These are phyloP conservation scores for Scrobipalpa atriplicella DNA, from an alignment of 2,888 invertebrate species.

Conservation along the genomic window DNA sequence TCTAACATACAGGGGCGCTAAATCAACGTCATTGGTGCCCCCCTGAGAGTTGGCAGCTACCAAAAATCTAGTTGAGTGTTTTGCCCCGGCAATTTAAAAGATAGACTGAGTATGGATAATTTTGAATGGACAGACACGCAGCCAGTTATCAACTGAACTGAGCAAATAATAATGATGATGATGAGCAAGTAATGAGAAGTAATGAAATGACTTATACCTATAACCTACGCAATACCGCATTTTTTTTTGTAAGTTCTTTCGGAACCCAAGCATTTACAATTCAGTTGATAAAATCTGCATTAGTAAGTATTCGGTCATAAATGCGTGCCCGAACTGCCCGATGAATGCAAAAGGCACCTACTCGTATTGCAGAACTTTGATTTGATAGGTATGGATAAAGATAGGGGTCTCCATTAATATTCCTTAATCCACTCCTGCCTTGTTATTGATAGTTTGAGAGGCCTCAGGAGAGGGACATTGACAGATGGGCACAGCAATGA, in stretches of 20 bases:
- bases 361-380: too few species aligned
- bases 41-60: constrained; percentile 23
- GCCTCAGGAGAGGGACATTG: constrained; percentile 22
- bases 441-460: constrained; percentile 29
- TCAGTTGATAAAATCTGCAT: too few species aligned
- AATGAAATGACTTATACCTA: too few species aligned
- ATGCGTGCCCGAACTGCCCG: too few species aligned
- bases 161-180: too few species aligned
- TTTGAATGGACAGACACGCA: constrained; percentile 14
- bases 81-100: background rate
- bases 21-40: constrained; percentile 28
- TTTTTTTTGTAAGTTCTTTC: background rate
- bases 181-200: too few species aligned
- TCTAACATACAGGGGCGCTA: constrained; percentile 21
- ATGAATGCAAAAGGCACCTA: too few species aligned
- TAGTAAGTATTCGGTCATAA: too few species aligned
- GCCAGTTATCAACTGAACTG: constrained; percentile 5
- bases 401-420: background rate
- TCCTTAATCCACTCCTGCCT: constrained; percentile 1
- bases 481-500: constrained; percentile 30
- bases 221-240: too few species aligned
- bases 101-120: constrained; percentile 23
- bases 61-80: constrained; percentile 9
- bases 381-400: too few species aligned
- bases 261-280: background rate